Evolutionary conservation across 2,113 vertebrate genomes (phyloP), one percentile per base, ranked within the genome.

Genomic region (Xiphias gladius): DNA sequence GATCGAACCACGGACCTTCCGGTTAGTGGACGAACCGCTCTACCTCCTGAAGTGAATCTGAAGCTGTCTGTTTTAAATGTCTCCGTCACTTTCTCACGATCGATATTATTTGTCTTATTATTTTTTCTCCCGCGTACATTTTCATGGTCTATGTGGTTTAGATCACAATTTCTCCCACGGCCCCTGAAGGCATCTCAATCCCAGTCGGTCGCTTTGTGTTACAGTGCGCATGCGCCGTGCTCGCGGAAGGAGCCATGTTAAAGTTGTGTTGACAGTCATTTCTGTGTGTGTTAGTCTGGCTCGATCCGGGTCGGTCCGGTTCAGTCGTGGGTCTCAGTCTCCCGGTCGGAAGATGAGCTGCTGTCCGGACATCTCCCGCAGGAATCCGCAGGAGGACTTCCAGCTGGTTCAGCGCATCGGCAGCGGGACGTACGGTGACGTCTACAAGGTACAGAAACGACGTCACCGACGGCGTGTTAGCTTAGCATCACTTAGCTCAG

Each of bases 381-480:
- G 96, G 82, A 96, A 97, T 93, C 97, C 96, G 28, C 97, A 97
- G 92, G 96, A 97, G 76, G 96, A 97, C 91, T 97, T 97, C 90
- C 96, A 96, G 94, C 94, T 97, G 88, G 96, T 97, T 79, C 96
- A 97, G 94, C 95, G 96, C 84, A 96, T 97, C 86, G 96, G 96
- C 80, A 97, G 96, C 87, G 97, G 97, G 86, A 97, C 96, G 83
- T 97, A 97, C 90, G 96, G 97, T 71, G 96, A 97, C 91, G 96
- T 97, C 63, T 97, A 97, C 91, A 97, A 97, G 97, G 97, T 97
- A 75, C 14, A 0, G 11, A 82, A 48, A 19, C 32, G 32, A 71
- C 69, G 35, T 58, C 69, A 72, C 69, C 20, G 26, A 22, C 16
- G 0, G 63, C 24, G 46, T 16, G 52, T 58, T 57, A 41, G 68